Conservation (phyloP, 2,888 invertebrate genomes). For the Sympetrum striolatum region DNA sequence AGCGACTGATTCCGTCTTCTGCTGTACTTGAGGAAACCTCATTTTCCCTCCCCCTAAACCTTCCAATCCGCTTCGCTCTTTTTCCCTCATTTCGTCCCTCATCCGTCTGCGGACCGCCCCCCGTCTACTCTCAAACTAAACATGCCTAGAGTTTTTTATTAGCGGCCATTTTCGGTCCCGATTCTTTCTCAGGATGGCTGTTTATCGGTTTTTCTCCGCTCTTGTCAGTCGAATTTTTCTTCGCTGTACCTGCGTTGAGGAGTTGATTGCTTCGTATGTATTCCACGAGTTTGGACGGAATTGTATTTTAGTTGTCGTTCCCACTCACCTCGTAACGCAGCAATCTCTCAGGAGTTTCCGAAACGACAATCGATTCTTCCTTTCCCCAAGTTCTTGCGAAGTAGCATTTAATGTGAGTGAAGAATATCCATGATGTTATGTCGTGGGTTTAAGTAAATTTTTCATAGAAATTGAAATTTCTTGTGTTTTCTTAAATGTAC, state of each 20-base stretch:
- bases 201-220: too few relatives aligned
- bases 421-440: too few relatives aligned
- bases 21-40: constrained; percentile 34
- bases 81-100: background rate
- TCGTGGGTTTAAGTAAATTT: too few relatives aligned
- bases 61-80: background rate
- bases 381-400: background rate
- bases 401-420: background rate
- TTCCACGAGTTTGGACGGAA: too few relatives aligned
- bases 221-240: background rate
- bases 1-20: constrained; percentile 7
- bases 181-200: background rate
- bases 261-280: too few relatives aligned
- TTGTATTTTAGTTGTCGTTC: too few relatives aligned
- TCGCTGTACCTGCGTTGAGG: background rate
- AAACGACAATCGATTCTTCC: background rate
- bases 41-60: background rate
- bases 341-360: too few relatives aligned
- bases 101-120: background rate
- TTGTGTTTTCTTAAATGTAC: too few relatives aligned
- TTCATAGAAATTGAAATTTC: too few relatives aligned
- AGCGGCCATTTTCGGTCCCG: background rate
- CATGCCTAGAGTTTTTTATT: background rate
- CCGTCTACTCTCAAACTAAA: background rate
- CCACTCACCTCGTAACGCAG: too few relatives aligned